phyloP scores from a whole-genome alignment of 2,113 vertebrate genomes.

The Solea solea region DNA sequence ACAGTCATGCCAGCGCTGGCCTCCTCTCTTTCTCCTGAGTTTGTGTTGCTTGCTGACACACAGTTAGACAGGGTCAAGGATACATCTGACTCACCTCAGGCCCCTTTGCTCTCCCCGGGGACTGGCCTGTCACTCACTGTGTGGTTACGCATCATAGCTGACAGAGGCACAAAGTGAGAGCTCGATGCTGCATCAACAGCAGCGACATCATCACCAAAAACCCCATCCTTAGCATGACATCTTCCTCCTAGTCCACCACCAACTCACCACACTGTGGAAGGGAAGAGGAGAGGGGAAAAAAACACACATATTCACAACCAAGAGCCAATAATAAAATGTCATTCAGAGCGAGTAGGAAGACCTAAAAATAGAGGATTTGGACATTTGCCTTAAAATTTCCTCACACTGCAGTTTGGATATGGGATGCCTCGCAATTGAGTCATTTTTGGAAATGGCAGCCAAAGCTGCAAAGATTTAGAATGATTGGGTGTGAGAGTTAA shows the following conservation, averaged over 20 bases:
- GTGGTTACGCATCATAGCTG: constrained; percentile 76
- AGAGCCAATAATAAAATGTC: constrained; percentile 66
- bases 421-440: constrained; percentile 50
- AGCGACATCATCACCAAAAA: constrained; percentile 76
- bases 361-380: constrained; percentile 68
- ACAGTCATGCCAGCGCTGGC: constrained; percentile 55
- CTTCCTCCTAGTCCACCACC: constrained; percentile 72
- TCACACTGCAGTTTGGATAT: constrained; percentile 33
- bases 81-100: constrained; percentile 78
- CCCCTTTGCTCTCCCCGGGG: constrained; percentile 67
- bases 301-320: constrained; percentile 49
- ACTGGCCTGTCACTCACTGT: constrained; percentile 74
- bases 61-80: constrained; percentile 76
- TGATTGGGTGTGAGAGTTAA: constrained; percentile 48
- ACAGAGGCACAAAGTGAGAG: constrained; percentile 78
- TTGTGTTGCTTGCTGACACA: constrained; percentile 70
- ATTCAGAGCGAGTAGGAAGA: constrained; percentile 50
- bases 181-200: constrained; percentile 74
- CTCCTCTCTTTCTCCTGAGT: constrained; percentile 40
- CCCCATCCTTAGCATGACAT: constrained; percentile 76
- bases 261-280: constrained; percentile 57
- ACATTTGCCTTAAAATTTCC: constrained; percentile 65
- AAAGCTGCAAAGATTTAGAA: constrained; percentile 51
- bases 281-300: constrained; percentile 3
- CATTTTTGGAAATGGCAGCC: constrained; percentile 39